A percentile compares a stretch with the other conserved stretches of the same genome.
These are phyloP conservation scores for Ceratina calcarata DNA, from an alignment of 1,140 invertebrate genomes.

Conservation along the genomic window DNA sequence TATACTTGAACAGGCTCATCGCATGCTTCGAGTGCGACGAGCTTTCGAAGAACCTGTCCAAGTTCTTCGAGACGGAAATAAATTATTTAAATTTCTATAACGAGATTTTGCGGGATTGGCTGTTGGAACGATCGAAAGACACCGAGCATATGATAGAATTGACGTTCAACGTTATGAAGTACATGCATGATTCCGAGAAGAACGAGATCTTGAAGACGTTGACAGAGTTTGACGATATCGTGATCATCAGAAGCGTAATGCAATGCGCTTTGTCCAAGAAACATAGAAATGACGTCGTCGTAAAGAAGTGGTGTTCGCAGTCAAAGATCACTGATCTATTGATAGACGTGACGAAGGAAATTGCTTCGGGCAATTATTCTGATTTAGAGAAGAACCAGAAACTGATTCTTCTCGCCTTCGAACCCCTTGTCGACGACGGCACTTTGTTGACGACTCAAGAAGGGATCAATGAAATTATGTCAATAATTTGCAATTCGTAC, in stretches of 20 bases:
- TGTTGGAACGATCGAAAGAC: slow-evolving; percentile 75
- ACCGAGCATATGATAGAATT: slow-evolving; percentile 81
- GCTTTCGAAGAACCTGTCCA: slow-evolving; percentile 75
- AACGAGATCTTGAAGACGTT: slow-evolving; percentile 80
- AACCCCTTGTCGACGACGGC: slow-evolving; percentile 57
- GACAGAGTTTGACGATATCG: slow-evolving; percentile 68
- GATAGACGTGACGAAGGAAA: slow-evolving; percentile 52
- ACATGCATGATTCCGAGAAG: slow-evolving; percentile 78
- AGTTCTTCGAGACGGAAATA: slow-evolving; percentile 62
- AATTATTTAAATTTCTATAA: slow-evolving; percentile 79
- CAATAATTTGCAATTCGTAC: slow-evolving; percentile 67
- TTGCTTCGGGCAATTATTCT: slow-evolving; percentile 31
- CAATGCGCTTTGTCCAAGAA: slow-evolving; percentile 71
- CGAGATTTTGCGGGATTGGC: slow-evolving; percentile 78
- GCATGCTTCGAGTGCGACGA: slow-evolving; percentile 76
- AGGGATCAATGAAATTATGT: slow-evolving; percentile 79
- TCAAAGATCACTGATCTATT: slow-evolving; percentile 53
- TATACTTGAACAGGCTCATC: slow-evolving; percentile 76
- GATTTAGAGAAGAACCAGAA: slow-evolving; percentile 56
- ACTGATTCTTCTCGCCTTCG: slow-evolving; percentile 67
- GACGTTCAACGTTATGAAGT: slow-evolving; percentile 82
- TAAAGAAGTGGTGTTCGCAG: slow-evolving; percentile 79
- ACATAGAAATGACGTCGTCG: slow-evolving; percentile 76
- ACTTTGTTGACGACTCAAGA: slow-evolving; percentile 79
- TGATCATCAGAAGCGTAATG: slow-evolving; percentile 63